These are phyloP conservation scores for Bombus difficillimus DNA, from an alignment of 1,140 invertebrate genomes.

Conservation along the genomic window DNA sequence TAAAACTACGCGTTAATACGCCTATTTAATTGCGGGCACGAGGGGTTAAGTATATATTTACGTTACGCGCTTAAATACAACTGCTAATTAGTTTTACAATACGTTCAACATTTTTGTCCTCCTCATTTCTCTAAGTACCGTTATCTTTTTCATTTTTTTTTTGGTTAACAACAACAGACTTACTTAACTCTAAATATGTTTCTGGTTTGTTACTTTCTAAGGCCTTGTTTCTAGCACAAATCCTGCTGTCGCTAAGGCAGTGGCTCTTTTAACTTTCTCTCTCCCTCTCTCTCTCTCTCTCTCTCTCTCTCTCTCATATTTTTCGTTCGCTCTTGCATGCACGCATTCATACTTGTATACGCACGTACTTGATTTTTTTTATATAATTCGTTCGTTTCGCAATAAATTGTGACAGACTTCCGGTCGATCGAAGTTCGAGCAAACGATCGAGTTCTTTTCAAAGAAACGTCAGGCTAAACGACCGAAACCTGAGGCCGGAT, in stretches of 20 bases:
- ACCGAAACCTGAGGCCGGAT: not conserved
- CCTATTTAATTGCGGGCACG: conserved; percentile 62
- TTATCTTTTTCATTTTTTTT: conserved; percentile 54
- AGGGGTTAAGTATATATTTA: conserved; percentile 58
- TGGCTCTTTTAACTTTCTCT: conserved; percentile 61
- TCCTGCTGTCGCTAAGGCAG: conserved; percentile 73
- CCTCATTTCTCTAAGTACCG: conserved; percentile 46
- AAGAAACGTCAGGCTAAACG: not conserved
- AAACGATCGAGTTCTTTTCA: not conserved
- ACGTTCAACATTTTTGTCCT: conserved; percentile 53
- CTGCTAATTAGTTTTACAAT: conserved; percentile 65
- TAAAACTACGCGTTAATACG: conserved; percentile 61
- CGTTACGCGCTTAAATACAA: conserved; percentile 63
- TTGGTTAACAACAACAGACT: conserved; percentile 74
- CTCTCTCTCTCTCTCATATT: conserved; percentile 23
- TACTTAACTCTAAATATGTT: conserved; percentile 75
- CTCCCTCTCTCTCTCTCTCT: conserved; percentile 4
- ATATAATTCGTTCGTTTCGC: not conserved
- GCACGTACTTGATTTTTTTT: not conserved
- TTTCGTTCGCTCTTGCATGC: not conserved
- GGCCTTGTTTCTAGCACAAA: conserved; percentile 70
- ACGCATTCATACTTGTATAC: not conserved
- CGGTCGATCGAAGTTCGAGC: conserved; percentile 5
- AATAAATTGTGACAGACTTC: conserved; percentile 2
- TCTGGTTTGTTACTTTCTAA: conserved; percentile 76